Conservation (phyloP, 2,113 vertebrate species). For the Sylvietta virens region DNA sequence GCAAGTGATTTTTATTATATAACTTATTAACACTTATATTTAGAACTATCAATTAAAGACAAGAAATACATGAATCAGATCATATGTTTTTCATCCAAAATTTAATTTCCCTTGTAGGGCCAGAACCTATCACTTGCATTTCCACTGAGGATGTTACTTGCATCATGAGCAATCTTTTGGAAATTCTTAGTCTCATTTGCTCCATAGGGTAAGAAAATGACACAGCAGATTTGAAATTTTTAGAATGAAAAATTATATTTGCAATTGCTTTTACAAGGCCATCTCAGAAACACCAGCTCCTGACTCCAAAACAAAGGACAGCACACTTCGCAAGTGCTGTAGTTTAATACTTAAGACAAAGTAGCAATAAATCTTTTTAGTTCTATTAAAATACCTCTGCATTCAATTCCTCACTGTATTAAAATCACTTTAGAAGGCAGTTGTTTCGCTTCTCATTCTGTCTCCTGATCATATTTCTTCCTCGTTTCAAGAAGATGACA, state of each 20-base stretch:
- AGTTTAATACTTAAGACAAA: neutral
- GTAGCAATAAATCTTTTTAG: conserved; percentile 37
- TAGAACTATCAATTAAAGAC: neutral
- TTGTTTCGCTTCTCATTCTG: conserved; percentile 36
- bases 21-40: neutral
- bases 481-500: conserved; percentile 40
- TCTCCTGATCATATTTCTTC: conserved; percentile 50
- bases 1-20: neutral
- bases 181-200: neutral
- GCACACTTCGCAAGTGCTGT: neutral
- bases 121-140: neutral
- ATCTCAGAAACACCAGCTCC: neutral
- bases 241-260: neutral
- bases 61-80: neutral
- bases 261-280: neutral
- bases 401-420: conserved; percentile 22
- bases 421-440: conserved; percentile 58
- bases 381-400: conserved; percentile 26
- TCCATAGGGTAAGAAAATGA: neutral
- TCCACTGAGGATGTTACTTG: neutral
- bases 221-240: neutral
- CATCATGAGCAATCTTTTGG: neutral
- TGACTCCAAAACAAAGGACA: neutral
- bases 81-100: neutral
- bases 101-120: neutral